Conservation (phyloP, 2,888 invertebrate species). For the Nephrocerus scutellatus region DNA sequence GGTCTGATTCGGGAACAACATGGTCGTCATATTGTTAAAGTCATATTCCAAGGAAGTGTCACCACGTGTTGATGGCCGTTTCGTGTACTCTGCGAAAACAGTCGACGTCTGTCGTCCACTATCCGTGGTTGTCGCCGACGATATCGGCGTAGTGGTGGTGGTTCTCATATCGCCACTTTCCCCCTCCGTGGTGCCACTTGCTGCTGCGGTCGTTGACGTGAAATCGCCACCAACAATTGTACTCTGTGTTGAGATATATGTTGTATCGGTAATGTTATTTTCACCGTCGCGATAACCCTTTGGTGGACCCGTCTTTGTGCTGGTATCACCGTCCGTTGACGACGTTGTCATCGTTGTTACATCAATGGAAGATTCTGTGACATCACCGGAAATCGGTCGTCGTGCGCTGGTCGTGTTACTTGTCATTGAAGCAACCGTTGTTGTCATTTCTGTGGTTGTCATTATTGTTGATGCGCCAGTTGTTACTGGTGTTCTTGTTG, state of each 20-base stretch:
- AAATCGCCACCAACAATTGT: too few relatives aligned
- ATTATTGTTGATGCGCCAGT: conserved; percentile 3
- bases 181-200: conserved; percentile 6
- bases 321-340: conserved; percentile 18
- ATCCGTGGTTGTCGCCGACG: conserved; percentile 17
- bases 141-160: conserved; percentile 24
- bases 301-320: conserved; percentile 38
- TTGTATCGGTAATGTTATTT: conserved; percentile 42
- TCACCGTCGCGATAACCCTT: conserved; percentile 47
- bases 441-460: conserved; percentile 25
- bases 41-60: conserved; percentile 43
- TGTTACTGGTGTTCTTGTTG: conserved; percentile 3
- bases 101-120: too few relatives aligned
- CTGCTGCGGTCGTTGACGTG: too few relatives aligned
- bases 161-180: conserved; percentile 1
- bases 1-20: conserved; percentile 18
- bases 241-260: conserved; percentile 17
- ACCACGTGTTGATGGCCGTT: conserved; percentile 34
- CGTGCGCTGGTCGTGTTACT: conserved; percentile 1
- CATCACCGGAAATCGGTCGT: conserved; percentile 1
- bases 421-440: conserved; percentile 13
- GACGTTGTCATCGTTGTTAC: conserved; percentile 2
- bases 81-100: conserved; percentile 16
- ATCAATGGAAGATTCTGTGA: conserved; percentile 5
- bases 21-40: conserved; percentile 28